phyloP scores from a whole-genome alignment of 2,888 invertebrate genomes.

The Trichopoda pennipes region DNA sequence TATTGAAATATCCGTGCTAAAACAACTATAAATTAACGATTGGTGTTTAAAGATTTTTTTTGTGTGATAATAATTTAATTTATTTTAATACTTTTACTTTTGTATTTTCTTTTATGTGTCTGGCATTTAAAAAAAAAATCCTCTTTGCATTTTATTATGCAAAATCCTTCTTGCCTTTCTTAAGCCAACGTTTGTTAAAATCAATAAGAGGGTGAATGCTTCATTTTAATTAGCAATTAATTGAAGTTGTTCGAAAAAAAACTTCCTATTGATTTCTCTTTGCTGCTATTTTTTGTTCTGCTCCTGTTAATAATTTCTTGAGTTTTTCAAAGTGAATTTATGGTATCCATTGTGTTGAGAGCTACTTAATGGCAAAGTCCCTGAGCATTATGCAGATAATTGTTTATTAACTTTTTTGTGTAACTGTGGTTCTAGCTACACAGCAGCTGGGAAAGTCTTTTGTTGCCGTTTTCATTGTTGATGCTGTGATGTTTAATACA shows the following conservation, averaged over 20 bases:
- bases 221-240: constrained; percentile 69
- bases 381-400: constrained; percentile 64
- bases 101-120: background rate
- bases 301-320: background rate
- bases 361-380: constrained; percentile 41
- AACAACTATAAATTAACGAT: too few species aligned
- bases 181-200: constrained; percentile 5
- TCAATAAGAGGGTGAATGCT: constrained; percentile 26
- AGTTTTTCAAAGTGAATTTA: background rate
- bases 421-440: constrained; percentile 30
- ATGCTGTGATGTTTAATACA: constrained; percentile 53
- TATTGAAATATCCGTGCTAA: too few species aligned
- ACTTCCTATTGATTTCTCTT: constrained; percentile 50
- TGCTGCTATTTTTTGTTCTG: constrained; percentile 2
- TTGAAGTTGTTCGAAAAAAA: constrained; percentile 58
- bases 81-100: constrained; percentile 12
- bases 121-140: background rate
- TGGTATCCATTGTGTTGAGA: background rate
- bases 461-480: constrained; percentile 35
- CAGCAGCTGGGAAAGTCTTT: constrained; percentile 6
- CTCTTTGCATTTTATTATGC: background rate
- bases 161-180: background rate
- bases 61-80: background rate
- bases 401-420: constrained; percentile 59
- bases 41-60: background rate